Evolutionary conservation across 1,140 invertebrate genomes (phyloP).

Genomic region (Bemisia tabaci): DNA sequence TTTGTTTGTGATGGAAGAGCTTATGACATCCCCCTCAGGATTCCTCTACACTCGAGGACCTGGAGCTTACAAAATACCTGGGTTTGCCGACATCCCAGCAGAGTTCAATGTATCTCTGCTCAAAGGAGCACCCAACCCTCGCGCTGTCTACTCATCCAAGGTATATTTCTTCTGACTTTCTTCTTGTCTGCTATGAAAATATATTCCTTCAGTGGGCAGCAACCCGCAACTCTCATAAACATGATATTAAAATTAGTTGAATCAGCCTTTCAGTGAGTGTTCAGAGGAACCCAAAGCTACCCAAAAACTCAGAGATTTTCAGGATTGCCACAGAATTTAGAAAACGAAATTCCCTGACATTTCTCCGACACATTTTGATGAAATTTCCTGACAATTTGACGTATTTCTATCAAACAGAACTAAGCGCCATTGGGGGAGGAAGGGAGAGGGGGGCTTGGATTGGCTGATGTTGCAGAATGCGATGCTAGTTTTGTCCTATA

Average conservation of each 20-base stretch:
- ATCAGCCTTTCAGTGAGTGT: background rate
- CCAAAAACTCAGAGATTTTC: no score
- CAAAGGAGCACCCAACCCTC: conserved; percentile 71
- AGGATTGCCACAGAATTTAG: no score
- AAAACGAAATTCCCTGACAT: no score
- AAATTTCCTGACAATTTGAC: no score
- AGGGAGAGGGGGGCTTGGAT: no score
- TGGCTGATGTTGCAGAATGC: no score
- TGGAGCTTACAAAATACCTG: conserved; percentile 85
- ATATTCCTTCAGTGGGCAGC: background rate
- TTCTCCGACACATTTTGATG: no score
- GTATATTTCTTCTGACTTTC: no score
- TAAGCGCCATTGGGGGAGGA: no score
- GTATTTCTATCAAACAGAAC: no score
- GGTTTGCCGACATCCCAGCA: conserved; percentile 73
- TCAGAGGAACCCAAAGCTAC: background rate
- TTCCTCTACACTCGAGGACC: conserved; percentile 71
- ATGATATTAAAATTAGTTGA: background rate
- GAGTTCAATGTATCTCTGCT: conserved; percentile 88
- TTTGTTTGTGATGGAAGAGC: conserved; percentile 78
- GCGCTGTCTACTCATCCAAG: conserved; percentile 90
- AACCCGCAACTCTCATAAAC: background rate
- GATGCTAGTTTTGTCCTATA: no score
- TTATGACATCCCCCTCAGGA: conserved; percentile 71
- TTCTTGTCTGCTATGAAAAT: background rate